These are phyloP conservation scores for Intellagama lesueurii DNA, from an alignment of 2,797 vertebrate genomes.

Conservation along the genomic window DNA sequence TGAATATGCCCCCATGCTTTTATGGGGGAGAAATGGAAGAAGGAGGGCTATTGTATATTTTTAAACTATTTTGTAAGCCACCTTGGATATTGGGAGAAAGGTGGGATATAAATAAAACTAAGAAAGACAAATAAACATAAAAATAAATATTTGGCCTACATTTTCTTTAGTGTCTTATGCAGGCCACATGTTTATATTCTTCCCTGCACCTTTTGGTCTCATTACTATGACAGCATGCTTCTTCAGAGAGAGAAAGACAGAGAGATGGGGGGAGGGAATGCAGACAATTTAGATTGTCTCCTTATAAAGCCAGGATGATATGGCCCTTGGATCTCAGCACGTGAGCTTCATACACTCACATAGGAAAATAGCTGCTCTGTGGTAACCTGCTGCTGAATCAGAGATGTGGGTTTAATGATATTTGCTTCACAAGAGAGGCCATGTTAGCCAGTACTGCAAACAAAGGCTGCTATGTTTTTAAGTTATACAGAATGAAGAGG, in stretches of 20 bases:
- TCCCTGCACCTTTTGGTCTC: neutral
- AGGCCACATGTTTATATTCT: neutral
- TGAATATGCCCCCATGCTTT: neutral
- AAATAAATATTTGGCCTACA: too few relatives aligned
- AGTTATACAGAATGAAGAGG: neutral
- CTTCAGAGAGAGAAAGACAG: neutral
- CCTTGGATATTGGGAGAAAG: too few relatives aligned
- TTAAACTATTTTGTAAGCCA: too few relatives aligned
- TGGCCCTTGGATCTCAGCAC: neutral
- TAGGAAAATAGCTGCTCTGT: neutral
- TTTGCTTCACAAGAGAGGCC: neutral
- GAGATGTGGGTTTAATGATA: neutral
- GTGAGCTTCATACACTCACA: neutral
- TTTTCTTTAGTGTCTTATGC: too few relatives aligned
- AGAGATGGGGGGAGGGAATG: neutral
- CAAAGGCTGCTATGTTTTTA: neutral
- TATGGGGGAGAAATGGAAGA: neutral
- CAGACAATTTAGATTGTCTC: neutral
- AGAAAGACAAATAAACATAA: too few relatives aligned
- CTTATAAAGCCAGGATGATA: neutral
- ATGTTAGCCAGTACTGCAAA: neutral
- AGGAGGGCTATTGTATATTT: too few relatives aligned
- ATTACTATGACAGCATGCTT: neutral
- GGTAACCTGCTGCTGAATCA: neutral
- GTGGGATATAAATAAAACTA: too few relatives aligned